phyloP scores from a whole-genome alignment of 1,140 invertebrate genomes.

The Papilio xuthus region DNA sequence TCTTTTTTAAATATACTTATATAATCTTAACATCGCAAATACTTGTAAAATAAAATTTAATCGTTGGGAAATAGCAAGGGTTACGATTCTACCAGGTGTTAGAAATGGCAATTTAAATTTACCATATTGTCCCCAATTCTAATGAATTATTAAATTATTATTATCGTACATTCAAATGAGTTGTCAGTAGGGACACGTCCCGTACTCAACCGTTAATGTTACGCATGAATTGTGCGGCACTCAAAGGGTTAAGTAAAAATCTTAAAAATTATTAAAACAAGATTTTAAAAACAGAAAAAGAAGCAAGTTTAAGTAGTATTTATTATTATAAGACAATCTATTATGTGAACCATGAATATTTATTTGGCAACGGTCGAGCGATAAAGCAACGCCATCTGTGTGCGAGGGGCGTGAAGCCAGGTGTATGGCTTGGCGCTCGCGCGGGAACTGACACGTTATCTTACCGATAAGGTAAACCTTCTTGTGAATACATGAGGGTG shows the following conservation, averaged over 20 bases:
- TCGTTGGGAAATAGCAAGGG: neutral
- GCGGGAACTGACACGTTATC: neutral
- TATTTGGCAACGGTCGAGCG: neutral
- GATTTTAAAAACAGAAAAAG: neutral
- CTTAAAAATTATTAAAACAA: neutral
- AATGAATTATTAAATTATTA: neutral
- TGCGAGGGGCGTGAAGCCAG: constrained; percentile 35
- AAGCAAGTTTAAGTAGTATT: neutral
- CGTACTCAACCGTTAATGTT: constrained; percentile 36
- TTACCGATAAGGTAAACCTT: constrained; percentile 6
- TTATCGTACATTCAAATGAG: neutral
- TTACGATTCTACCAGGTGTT: constrained; percentile 28
- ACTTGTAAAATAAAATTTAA: neutral
- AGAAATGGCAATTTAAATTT: constrained; percentile 17
- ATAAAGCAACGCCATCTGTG: neutral
- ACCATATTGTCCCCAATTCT: constrained; percentile 1
- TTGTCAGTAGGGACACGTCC: neutral
- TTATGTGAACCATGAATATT: neutral
- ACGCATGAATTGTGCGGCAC: neutral
- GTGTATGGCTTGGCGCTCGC: constrained; percentile 18
- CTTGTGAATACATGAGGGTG: constrained; percentile 14
- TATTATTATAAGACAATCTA: neutral
- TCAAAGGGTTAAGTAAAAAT: neutral
- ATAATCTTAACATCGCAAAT: too few relatives aligned
- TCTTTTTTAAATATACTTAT: too few relatives aligned